Evolutionary conservation across 2,113 vertebrate species (phyloP).

Genomic region (Leptobrachium ailaonicum): DNA sequence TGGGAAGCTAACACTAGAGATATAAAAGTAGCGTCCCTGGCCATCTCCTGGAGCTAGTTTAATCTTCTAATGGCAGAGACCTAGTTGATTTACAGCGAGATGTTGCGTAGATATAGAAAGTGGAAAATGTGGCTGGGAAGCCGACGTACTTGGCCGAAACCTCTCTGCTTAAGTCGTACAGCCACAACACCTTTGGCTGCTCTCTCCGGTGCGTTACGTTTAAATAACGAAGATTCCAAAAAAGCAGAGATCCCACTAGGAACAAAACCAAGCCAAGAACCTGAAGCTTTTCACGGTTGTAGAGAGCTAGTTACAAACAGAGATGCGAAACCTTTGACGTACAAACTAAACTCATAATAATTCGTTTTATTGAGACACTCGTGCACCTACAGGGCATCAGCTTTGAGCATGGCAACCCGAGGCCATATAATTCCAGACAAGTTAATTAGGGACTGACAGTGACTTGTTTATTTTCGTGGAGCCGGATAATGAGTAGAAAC

Average conservation of each 20-base stretch:
- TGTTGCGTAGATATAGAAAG: slow-evolving; percentile 16
- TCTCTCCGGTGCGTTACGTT: slow-evolving; percentile 13
- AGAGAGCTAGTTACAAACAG: slow-evolving; percentile 33
- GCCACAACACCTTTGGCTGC: slow-evolving; percentile 21
- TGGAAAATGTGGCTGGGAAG: slow-evolving; percentile 45
- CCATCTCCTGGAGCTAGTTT: slow-evolving; percentile 4
- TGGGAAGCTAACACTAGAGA: too few relatives aligned
- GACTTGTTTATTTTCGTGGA: slow-evolving; percentile 20
- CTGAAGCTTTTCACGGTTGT: slow-evolving; percentile 39
- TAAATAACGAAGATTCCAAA: slow-evolving; percentile 49
- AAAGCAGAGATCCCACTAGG: slow-evolving; percentile 37
- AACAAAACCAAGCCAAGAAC: slow-evolving; percentile 16
- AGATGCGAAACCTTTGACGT: slow-evolving; percentile 25
- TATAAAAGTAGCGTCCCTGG: neutral
- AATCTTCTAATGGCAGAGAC: slow-evolving; percentile 8
- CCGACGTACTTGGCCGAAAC: slow-evolving; percentile 1
- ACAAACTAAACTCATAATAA: slow-evolving; percentile 16
- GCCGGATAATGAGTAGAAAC: neutral
- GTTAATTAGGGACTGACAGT: slow-evolving; percentile 27
- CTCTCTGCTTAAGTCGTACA: neutral
- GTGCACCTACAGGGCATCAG: slow-evolving; percentile 22
- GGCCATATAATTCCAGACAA: slow-evolving; percentile 15
- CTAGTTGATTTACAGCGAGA: slow-evolving; percentile 42
- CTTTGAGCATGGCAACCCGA: slow-evolving; percentile 20
- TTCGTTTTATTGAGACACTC: slow-evolving; percentile 34